Evolutionary conservation across 2,113 vertebrate genomes (phyloP).

Genomic region (Macroglossus sobrinus): DNA sequence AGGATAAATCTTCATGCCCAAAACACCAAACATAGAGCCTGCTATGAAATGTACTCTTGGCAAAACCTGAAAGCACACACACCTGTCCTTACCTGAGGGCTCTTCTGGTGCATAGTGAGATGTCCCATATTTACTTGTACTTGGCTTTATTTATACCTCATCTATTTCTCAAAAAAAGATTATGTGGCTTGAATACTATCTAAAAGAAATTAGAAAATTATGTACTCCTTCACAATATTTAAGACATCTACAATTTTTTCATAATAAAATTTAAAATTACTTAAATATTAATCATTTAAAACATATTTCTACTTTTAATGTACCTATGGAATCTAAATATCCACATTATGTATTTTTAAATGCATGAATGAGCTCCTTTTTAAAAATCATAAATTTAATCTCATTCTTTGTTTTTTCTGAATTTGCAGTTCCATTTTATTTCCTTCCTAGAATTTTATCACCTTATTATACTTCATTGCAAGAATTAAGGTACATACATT

Average conservation of each 20-base stretch:
- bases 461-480: background rate
- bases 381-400: conserved; percentile 15
- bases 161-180: background rate
- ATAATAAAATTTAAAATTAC: background rate
- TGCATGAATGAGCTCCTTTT: background rate
- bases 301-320: background rate
- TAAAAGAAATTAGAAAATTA: background rate
- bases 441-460: background rate
- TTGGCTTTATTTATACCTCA: background rate
- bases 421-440: background rate
- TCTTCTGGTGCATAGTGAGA: background rate
- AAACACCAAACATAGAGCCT: background rate
- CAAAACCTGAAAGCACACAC: background rate
- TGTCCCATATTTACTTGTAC: background rate
- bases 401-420: background rate
- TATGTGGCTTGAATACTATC: background rate
- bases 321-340: background rate
- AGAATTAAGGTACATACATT: background rate
- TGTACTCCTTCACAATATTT: background rate
- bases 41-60: background rate
- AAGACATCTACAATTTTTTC: background rate
- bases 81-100: background rate
- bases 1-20: background rate
- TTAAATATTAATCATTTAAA: background rate
- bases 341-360: background rate